Percentiles rank a stretch among this genome's conserved stretches.
Evolutionary conservation across 2,888 invertebrate genomes (phyloP).

Genomic region (Drosophila paramelanica): DNA sequence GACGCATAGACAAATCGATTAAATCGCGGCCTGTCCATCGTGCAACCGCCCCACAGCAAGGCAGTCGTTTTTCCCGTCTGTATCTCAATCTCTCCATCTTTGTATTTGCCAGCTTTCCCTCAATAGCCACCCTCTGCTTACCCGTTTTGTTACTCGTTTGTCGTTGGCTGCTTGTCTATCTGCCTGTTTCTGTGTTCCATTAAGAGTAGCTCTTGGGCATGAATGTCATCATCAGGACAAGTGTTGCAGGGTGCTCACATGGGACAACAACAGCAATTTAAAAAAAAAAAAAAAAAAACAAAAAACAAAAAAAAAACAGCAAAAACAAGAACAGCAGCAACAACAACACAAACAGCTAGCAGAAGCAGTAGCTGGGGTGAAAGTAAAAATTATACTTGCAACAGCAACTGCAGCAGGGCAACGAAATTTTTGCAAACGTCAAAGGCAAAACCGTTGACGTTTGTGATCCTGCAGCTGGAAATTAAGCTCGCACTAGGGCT

Average conservation of each 20-base stretch:
- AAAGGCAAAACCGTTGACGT: conserved; percentile 66
- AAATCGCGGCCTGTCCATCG: neutral
- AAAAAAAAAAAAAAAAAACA: too few relatives aligned
- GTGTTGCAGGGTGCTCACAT: conserved; percentile 61
- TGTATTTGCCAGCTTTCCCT: conserved; percentile 15
- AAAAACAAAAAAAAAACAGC: neutral
- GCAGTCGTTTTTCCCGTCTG: conserved; percentile 1
- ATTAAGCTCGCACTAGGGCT: conserved; percentile 33
- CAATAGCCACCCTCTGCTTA: conserved; percentile 18
- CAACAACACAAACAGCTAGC: conserved; percentile 18
- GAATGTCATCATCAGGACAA: conserved; percentile 79
- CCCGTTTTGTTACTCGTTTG: conserved; percentile 10
- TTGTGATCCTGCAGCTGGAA: conserved; percentile 63
- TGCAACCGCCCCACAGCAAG: neutral
- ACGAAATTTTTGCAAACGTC: conserved; percentile 47
- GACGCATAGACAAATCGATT: conserved; percentile 19
- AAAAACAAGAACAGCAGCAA: conserved; percentile 10
- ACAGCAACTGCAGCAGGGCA: conserved; percentile 20
- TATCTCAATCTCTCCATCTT: conserved; percentile 20
- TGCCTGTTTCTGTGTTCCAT: conserved; percentile 58
- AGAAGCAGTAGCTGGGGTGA: conserved; percentile 58
- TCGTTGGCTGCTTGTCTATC: conserved; percentile 50
- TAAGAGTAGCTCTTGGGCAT: conserved; percentile 78
- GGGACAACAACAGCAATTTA: conserved; percentile 40
- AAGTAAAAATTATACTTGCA: conserved; percentile 76